Evolutionary conservation across 2,888 invertebrate genomes (phyloP).

Genomic region (Megalurothrips usitatus): DNA sequence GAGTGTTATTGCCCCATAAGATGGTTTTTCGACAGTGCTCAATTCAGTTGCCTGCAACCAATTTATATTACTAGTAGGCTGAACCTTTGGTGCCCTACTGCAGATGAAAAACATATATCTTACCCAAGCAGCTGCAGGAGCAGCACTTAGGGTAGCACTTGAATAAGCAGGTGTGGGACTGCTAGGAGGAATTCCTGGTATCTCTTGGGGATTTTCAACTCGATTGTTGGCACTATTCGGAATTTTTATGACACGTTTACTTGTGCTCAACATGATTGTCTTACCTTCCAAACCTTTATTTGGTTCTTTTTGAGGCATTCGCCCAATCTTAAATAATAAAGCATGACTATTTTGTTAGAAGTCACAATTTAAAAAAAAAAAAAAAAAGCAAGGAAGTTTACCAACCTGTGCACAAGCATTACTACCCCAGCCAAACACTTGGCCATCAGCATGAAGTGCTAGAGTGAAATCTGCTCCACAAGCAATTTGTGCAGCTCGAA

Average conservation of each 20-base stretch:
- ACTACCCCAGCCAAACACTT: constrained; percentile 71
- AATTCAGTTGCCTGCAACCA: constrained; percentile 39
- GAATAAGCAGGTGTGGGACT: constrained; percentile 43
- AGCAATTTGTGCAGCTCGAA: constrained; percentile 43
- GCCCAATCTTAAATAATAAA: constrained; percentile 35
- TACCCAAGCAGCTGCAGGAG: background rate
- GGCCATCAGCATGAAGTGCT: constrained; percentile 57
- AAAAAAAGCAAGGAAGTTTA: background rate
- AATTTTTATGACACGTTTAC: constrained; percentile 66
- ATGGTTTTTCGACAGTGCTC: constrained; percentile 43
- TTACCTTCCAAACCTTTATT: constrained; percentile 52
- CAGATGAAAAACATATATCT: constrained; percentile 5
- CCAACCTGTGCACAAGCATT: constrained; percentile 61
- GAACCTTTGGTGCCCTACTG: constrained; percentile 28
- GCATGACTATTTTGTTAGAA: background rate
- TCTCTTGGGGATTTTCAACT: constrained; percentile 46
- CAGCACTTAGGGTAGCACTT: constrained; percentile 7
- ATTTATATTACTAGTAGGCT: constrained; percentile 32
- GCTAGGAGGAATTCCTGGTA: constrained; percentile 46
- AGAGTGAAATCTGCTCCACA: constrained; percentile 77
- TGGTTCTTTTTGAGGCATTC: constrained; percentile 37
- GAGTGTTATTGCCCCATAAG: constrained; percentile 45
- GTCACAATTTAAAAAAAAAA: background rate
- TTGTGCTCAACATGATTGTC: constrained; percentile 64
- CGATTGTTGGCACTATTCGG: constrained; percentile 49